Conservation (phyloP, 1,140 invertebrate species). For the Drosophila truncata region DNA sequence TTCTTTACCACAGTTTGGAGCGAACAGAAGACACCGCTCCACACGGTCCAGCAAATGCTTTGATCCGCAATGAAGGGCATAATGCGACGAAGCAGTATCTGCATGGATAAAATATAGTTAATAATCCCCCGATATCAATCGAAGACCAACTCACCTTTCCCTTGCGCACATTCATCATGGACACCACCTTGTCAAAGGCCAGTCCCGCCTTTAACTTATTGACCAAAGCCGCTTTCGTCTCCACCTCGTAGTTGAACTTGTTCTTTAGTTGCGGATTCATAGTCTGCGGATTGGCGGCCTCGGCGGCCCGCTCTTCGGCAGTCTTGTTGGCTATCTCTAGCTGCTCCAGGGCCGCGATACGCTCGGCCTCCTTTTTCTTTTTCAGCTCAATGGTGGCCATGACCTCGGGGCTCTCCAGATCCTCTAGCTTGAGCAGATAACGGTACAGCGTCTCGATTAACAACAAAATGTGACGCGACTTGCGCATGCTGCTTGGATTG, state of each 20-base stretch:
- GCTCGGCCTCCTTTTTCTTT: slow-evolving; percentile 88
- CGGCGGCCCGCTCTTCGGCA: slow-evolving; percentile 69
- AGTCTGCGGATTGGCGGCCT: slow-evolving; percentile 83
- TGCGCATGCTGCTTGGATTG: slow-evolving; percentile 72
- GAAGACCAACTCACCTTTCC: slow-evolving; percentile 87
- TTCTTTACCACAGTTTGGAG: slow-evolving; percentile 85
- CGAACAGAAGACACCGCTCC: slow-evolving; percentile 86
- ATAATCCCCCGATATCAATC: background rate
- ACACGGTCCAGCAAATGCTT: slow-evolving; percentile 86
- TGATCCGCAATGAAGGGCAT: slow-evolving; percentile 86
- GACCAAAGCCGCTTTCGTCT: slow-evolving; percentile 86
- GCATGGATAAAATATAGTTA: slow-evolving; percentile 10
- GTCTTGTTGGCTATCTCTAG: slow-evolving; percentile 82
- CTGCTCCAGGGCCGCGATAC: slow-evolving; percentile 86
- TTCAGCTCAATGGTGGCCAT: slow-evolving; percentile 88
- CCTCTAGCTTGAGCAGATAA: slow-evolving; percentile 90
- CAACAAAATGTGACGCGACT: slow-evolving; percentile 91
- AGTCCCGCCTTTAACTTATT: slow-evolving; percentile 88
- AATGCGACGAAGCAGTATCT: slow-evolving; percentile 87
- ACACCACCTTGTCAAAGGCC: slow-evolving; percentile 88
- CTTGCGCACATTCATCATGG: slow-evolving; percentile 90
- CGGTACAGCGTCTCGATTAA: slow-evolving; percentile 93
- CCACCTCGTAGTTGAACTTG: slow-evolving; percentile 82
- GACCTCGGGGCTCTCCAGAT: slow-evolving; percentile 90
- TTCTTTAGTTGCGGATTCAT: slow-evolving; percentile 83